These are phyloP conservation scores for Dryobota labecula DNA, from an alignment of 2,888 invertebrate species.

Conservation along the genomic window DNA sequence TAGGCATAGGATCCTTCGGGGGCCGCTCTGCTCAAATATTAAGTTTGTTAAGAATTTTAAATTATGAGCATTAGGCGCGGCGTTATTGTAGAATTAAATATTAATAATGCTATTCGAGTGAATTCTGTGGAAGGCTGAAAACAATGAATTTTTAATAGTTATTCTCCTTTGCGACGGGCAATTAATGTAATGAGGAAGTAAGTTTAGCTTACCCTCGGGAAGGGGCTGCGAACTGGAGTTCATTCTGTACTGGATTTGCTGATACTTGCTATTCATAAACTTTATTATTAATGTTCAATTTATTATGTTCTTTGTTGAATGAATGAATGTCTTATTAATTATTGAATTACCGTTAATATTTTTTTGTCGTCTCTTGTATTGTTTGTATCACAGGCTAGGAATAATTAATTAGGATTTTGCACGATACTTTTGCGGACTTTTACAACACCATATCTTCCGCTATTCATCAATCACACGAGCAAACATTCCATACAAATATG, in stretches of 20 bases:
- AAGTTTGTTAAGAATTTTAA: conserved; percentile 89
- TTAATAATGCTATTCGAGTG: conserved; percentile 85
- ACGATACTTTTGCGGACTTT: background rate
- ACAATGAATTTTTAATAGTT: conserved; percentile 88
- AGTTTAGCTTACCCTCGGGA: conserved; percentile 75
- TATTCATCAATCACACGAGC: conserved; percentile 47
- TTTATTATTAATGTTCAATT: conserved; percentile 57
- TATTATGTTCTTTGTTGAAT: conserved; percentile 31
- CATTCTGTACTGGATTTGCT: conserved; percentile 74
- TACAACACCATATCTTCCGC: background rate
- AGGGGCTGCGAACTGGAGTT: conserved; percentile 72
- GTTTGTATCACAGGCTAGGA: background rate
- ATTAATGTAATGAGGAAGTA: conserved; percentile 86
- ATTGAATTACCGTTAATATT: conserved; percentile 20
- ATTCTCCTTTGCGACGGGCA: conserved; percentile 82
- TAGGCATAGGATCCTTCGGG: conserved; percentile 76
- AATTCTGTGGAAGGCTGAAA: conserved; percentile 79
- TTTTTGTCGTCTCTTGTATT: background rate
- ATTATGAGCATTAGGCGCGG: conserved; percentile 85
- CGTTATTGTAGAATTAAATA: conserved; percentile 86
- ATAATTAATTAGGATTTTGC: background rate
- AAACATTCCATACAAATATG: conserved; percentile 38
- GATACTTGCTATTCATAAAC: conserved; percentile 61
- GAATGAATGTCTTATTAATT: conserved; percentile 34
- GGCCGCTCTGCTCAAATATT: conserved; percentile 85